Base-by-base conservation (phyloP, 2,113 vertebrate genomes). In the Phalacrocorax brasilianus region DNA sequence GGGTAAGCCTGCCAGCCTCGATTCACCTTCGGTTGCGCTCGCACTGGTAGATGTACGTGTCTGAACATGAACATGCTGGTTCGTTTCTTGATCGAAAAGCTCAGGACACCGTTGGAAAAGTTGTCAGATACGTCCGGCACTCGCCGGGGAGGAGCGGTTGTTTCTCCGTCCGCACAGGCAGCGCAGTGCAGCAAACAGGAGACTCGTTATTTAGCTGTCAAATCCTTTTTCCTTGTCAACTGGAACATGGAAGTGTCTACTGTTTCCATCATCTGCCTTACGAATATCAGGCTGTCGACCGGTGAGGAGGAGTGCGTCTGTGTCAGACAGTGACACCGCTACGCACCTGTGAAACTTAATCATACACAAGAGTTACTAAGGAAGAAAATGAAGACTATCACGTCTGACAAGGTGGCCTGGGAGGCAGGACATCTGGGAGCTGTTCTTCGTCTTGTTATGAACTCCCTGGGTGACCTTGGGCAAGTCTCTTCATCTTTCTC, bases 1-100 rank as follows among this genome's bases (percentile, higher is more conserved):
- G 67, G 75, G 38, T 7, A 12, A 65, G 27, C 27, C 75, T 63
- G 78, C 47, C 70, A 24, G 73, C 66, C 62, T 67, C 27, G 5
- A 6, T 9, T 47, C 59, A 4, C 5, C 4, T 1, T 3, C 1
- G 2, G 16, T 9, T 61, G 15, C 14, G 3, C 17, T 3, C 1
- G 30, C 20, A 8, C 50, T 26, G 73, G 59, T 10, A 67, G 21
- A 11, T 22, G 21, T 58, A n/a, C 42, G 32, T 4, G 44, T 1
- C 38, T 38, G 38, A 38, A 38, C 38, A 38, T 38, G 38, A 38
- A 38, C 38, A 38, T 38, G 9, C 6, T 85, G 26, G 27, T 66
- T 74, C 53, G 27, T 22, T 59, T 35, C 21, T 49, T 26, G 5
- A 42, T 28, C 0, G 2, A 49, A 45, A 42, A 59, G 12, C 49